Evolutionary conservation across 2,113 vertebrate genomes (phyloP).

Genomic region (Aspiorhynchus laticeps): DNA sequence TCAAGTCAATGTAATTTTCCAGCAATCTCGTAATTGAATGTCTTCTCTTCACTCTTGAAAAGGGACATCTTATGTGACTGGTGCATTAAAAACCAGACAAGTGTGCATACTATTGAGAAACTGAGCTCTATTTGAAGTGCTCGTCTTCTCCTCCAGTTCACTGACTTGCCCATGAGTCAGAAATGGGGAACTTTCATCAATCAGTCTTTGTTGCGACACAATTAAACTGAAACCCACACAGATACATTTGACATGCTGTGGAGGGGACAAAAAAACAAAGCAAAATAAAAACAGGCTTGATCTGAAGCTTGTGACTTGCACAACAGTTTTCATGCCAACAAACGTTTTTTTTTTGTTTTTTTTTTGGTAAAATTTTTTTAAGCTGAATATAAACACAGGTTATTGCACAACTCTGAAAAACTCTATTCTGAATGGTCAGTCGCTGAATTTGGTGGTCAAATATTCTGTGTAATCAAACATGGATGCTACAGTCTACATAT

Average conservation of each 20-base stretch:
- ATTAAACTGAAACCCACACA: conserved; percentile 16
- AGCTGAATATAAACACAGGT: neutral
- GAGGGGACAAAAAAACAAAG: neutral
- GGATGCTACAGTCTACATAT: neutral
- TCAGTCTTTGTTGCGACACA: conserved; percentile 24
- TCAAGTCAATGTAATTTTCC: neutral
- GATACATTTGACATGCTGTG: neutral
- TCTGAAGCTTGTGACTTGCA: neutral
- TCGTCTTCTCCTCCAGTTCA: neutral
- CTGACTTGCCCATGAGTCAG: neutral
- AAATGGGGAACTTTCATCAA: neutral
- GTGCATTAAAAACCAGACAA: neutral
- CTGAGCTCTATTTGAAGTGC: neutral
- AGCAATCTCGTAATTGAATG: neutral
- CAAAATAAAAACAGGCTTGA: conserved; percentile 15
- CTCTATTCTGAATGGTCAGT: neutral
- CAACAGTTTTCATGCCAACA: conserved; percentile 7
- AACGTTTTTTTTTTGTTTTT: neutral
- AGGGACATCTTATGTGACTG: neutral
- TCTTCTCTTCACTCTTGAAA: neutral
- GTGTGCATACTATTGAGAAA: neutral
- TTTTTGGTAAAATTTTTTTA: neutral
- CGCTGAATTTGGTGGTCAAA: neutral
- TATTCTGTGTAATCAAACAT: neutral
- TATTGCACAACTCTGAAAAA: neutral